Conservation (phyloP, 2,113 vertebrate genomes). For the Hemichromis elongatus region DNA sequence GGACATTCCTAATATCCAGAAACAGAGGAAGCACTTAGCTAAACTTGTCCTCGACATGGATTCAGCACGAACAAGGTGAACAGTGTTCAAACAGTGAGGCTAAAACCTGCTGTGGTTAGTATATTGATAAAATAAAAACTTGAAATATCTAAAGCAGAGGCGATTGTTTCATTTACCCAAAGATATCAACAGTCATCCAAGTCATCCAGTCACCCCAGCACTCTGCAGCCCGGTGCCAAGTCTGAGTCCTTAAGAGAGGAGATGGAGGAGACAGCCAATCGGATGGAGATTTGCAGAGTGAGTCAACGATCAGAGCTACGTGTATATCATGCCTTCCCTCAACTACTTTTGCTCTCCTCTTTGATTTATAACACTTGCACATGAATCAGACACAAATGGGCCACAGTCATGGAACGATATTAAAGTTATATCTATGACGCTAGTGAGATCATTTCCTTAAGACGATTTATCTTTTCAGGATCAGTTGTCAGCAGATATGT, state of each 20-base stretch:
- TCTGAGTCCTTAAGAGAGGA: slow-evolving; percentile 94
- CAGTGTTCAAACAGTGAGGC: neutral
- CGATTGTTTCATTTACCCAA: neutral
- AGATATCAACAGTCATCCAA: slow-evolving; percentile 97
- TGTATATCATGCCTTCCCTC: neutral
- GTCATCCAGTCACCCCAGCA: slow-evolving; percentile 90
- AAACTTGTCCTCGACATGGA: slow-evolving; percentile 99
- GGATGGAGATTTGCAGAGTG: slow-evolving; percentile 99
- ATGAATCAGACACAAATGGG: slow-evolving; percentile 3
- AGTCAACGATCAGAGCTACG: neutral
- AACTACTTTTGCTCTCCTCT: neutral
- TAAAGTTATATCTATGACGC: neutral
- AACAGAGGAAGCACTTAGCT: slow-evolving; percentile 97
- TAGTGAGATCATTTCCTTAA: neutral
- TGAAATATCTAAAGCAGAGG: neutral
- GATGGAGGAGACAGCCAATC: slow-evolving; percentile 98
- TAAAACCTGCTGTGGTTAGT: neutral
- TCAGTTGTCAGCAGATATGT: slow-evolving; percentile 98
- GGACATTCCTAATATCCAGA: slow-evolving; percentile 98
- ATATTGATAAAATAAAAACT: neutral
- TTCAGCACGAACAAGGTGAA: slow-evolving; percentile 89
- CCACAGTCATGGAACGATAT: neutral
- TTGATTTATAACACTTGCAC: neutral
- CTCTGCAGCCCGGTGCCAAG: slow-evolving; percentile 89
- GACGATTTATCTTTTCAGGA: slow-evolving; percentile 73